Evolutionary conservation across 1,140 invertebrate genomes (phyloP), one percentile per base, ranked within the genome.

Genomic region (Calliopsis andreniformis): DNA sequence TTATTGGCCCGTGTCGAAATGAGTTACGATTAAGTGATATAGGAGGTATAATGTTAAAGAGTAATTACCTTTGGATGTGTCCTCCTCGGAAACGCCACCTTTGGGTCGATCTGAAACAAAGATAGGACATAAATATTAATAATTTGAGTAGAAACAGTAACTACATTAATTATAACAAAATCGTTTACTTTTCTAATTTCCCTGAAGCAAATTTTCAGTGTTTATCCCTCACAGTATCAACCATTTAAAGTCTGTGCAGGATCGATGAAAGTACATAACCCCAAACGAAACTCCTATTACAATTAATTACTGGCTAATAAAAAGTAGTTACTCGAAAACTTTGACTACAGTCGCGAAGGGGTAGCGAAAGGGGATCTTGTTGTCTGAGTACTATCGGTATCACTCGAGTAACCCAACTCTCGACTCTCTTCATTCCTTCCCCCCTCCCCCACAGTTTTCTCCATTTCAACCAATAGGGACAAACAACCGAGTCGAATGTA

Each of bases 41-140:
- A n/a, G 35, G 35, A 5, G 35, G 3, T 39, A 5, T 39, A 39
- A 39, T 39, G 35, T 5, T 39, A 39, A 10, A 39, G 35, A 39
- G 10, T 5, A 5, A 10, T 96, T 94, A 98, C 97, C 96, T 99
- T 99, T 93, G 98, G 98, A 95, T 99, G 98, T 94, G 97, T 97
- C 95, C 98, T 96, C 94, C 98, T 96, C 84, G 98, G 98, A 94
- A 99, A 99, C 92, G 98, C 98, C 93, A 99, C 97, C 96, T 99
- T 99, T 87, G 98, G 98, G 93, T 99, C 98, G 94, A 99, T 99
- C 98, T 99, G 96, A 84, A 97, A 97, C 89, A 91, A 87, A 88
- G 87, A 88, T 75, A 83, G 12, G 79, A 76, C 16, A 23, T 2
- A n/a, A 23, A 25, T n/a, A 30, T 43, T 56, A 20, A 51, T 35